Conservation (phyloP, 2,888 invertebrate species). For the Drosophila melanosoma region DNA sequence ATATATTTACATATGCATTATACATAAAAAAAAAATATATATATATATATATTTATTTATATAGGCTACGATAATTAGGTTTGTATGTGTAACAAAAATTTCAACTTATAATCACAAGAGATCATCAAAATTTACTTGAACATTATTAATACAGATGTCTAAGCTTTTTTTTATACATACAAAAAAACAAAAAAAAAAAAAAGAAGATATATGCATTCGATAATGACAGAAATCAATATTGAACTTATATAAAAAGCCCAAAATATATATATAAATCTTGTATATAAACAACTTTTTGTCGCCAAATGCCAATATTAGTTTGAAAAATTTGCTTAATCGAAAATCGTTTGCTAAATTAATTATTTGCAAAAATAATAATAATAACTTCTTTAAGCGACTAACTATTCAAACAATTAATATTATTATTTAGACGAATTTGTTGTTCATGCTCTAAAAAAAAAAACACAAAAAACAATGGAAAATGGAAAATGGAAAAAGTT, state of each 20-base stretch:
- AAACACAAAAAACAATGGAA: conserved; percentile 2
- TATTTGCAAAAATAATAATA: conserved; percentile 30
- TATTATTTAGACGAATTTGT: conserved; percentile 70
- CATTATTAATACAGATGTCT: conserved; percentile 21
- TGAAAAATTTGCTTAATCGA: conserved; percentile 25
- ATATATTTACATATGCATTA: conserved; percentile 15
- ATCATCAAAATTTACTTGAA: conserved; percentile 24
- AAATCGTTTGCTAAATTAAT: conserved; percentile 32
- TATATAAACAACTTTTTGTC: background rate
- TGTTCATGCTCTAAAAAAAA: conserved; percentile 55
- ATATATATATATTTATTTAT: background rate
- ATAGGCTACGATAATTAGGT: conserved; percentile 6
- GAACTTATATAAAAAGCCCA: background rate
- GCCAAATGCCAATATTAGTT: conserved; percentile 14
- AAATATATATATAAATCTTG: background rate
- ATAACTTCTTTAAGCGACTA: conserved; percentile 13
- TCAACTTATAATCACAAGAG: conserved; percentile 15
- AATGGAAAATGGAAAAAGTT: background rate
- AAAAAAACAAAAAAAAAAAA: background rate
- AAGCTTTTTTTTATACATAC: conserved; percentile 5
- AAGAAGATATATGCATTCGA: conserved; percentile 5
- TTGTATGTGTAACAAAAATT: background rate
- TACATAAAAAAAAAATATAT: conserved; percentile 1
- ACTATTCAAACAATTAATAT: conserved; percentile 26
- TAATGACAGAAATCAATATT: background rate